Conservation (phyloP, 53 echinoderm and acorn worm genomes). For the Luidia sarsii region DNA sequence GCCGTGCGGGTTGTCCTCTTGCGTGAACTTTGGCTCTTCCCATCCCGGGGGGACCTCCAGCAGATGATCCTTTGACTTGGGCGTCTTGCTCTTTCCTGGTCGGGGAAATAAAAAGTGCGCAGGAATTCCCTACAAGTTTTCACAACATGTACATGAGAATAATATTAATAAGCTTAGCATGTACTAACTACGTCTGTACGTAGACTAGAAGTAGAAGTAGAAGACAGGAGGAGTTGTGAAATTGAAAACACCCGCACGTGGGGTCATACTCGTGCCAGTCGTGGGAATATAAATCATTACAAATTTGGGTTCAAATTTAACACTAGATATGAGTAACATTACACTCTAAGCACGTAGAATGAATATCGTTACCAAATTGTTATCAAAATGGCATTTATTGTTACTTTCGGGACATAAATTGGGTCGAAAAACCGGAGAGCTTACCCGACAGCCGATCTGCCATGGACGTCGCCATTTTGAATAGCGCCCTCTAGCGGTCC, state of each 20-base stretch:
- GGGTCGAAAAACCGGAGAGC: neutral
- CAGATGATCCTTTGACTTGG: slow-evolving; percentile 18
- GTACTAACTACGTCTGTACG: too few relatives aligned
- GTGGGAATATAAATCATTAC: too few relatives aligned
- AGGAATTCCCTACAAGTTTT: neutral
- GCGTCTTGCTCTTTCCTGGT: slow-evolving; percentile 5
- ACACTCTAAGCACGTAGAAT: too few relatives aligned
- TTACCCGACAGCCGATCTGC: slow-evolving; percentile 15
- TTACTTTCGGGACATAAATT: too few relatives aligned
- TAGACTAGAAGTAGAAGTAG: too few relatives aligned
- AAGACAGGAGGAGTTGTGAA: too few relatives aligned
- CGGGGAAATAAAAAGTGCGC: neutral
- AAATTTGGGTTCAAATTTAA: too few relatives aligned
- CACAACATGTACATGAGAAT: neutral
- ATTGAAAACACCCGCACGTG: too few relatives aligned
- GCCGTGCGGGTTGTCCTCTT: slow-evolving; percentile 85
- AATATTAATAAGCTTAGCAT: neutral
- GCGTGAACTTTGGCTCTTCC: slow-evolving; percentile 83
- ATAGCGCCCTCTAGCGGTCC: slow-evolving; percentile 2
- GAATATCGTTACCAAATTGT: too few relatives aligned
- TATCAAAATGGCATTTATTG: too few relatives aligned
- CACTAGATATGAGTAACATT: too few relatives aligned
- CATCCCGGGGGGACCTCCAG: slow-evolving; percentile 85
- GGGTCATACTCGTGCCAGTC: too few relatives aligned
- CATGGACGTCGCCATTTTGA: slow-evolving; percentile 62